phyloP scores from a whole-genome alignment of 2,888 invertebrate species.

The Platynereis dumerilii region DNA sequence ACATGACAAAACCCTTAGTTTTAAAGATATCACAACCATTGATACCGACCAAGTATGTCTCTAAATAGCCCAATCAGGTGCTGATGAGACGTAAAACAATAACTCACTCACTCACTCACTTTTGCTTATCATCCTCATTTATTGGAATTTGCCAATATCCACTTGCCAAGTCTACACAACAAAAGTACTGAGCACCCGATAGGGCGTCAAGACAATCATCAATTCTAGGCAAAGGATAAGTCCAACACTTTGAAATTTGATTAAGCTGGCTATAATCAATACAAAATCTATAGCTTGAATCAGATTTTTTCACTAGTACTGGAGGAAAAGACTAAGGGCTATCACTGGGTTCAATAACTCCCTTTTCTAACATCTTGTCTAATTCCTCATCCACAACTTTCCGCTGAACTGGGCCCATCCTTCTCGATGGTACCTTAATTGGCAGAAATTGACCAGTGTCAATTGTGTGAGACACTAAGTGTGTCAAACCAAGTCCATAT shows the following conservation, averaged over 20 bases:
- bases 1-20: too few species aligned
- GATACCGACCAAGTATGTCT: too few species aligned
- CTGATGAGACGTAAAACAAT: too few species aligned
- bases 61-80: too few species aligned
- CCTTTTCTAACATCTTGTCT: not conserved
- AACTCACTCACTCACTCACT: too few species aligned
- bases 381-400: not conserved
- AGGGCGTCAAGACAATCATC: conserved; percentile 5
- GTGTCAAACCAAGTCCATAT: not conserved
- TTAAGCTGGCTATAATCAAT: conserved; percentile 5
- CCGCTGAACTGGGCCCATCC: not conserved
- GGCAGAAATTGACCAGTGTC: not conserved
- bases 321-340: not conserved
- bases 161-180: not conserved
- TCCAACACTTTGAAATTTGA: not conserved
- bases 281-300: not conserved
- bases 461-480: not conserved
- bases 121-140: conserved; percentile 5
- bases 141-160: conserved; percentile 10
- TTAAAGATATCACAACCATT: too few species aligned
- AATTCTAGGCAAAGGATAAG: conserved; percentile 1
- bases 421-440: not conserved
- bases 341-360: conserved; percentile 4
- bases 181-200: not conserved
- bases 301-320: not conserved